Percentiles rank a stretch among this genome's conserved stretches.
phyloP scores from a whole-genome alignment of 2,113 vertebrate genomes.

The Bubo bubo region DNA sequence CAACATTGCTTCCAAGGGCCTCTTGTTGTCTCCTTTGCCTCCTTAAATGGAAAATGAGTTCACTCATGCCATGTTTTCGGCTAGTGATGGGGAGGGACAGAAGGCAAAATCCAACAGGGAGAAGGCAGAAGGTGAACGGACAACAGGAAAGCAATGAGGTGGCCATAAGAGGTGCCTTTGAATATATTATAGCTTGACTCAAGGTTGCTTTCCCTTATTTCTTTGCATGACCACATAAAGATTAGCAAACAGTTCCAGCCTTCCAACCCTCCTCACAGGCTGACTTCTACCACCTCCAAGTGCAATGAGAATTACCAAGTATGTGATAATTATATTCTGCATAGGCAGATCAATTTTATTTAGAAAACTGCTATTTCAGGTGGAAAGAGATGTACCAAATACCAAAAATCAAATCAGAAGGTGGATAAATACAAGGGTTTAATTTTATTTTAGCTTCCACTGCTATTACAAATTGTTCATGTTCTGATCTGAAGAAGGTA shows the following conservation, averaged over 20 bases:
- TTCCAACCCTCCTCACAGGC: neutral
- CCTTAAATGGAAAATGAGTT: neutral
- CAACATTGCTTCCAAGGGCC: neutral
- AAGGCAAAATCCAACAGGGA: neutral
- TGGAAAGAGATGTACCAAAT: neutral
- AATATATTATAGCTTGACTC: neutral
- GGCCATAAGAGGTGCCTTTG: neutral
- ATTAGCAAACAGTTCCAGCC: neutral
- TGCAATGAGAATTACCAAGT: neutral
- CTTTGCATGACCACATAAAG: neutral
- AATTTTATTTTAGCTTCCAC: neutral
- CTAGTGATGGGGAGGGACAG: neutral
- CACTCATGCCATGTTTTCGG: neutral
- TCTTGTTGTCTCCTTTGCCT: neutral
- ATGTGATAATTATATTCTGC: conserved; percentile 19
- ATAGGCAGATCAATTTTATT: neutral
- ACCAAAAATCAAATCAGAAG: neutral
- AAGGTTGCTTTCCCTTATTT: neutral
- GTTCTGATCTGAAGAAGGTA: conserved; percentile 13
- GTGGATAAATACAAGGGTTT: neutral
- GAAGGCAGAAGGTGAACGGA: neutral
- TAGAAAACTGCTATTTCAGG: neutral
- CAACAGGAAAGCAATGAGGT: neutral
- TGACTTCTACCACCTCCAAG: neutral
- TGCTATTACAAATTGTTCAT: neutral